Evolutionary conservation across 2,113 vertebrate genomes (phyloP), one percentile per base, ranked within the genome.

Genomic region (Cardinalis cardinalis): DNA sequence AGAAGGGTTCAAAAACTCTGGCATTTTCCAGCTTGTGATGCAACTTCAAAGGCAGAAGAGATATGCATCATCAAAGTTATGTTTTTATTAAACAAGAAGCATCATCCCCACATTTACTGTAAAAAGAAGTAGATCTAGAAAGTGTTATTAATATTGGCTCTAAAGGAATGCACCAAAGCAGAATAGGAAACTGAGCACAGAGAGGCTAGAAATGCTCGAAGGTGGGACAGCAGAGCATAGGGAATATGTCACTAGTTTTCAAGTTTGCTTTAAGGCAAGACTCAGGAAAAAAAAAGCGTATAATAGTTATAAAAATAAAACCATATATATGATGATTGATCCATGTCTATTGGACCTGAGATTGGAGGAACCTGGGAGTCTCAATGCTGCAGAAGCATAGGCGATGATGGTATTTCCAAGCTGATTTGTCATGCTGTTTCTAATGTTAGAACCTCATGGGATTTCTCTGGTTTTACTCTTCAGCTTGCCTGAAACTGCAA

Each of bases 111-210:
- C 15, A 14, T 55, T 56, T 41, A 7, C 21, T 69, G 36, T 49
- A 65, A 89, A 89, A 89, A 79, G 15, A 69, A 72, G 17, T 41
- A 49, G 38, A 72, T 86, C 21, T 86, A 46, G 55, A 88, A 85
- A 23, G 4, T 36, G 4, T n/a, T 72, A 18, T 20, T 87, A 65
- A 23, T 88, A 58, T 2, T 59, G 20, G 2, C 69, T 80, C 28
- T n/a, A 73, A 86, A 73, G 21, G 20, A 59, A 24, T 12, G 13
- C 40, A 51, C 3, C 18, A 59, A 55, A 53, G 41, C 21, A 48
- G 60, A 61, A 44, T 6, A 76, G 34, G 40, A 78, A 64, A 69
- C 44, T 18, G 14, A 76, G 38, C 26, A 53, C 7, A 43, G 12
- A 74, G n/a, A 29, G 14, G 20, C 21, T 61, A 55, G 34, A 85